Evolutionary conservation across 2,797 vertebrate species (phyloP).

Genomic region (Typhlichthys eigenmanni): DNA sequence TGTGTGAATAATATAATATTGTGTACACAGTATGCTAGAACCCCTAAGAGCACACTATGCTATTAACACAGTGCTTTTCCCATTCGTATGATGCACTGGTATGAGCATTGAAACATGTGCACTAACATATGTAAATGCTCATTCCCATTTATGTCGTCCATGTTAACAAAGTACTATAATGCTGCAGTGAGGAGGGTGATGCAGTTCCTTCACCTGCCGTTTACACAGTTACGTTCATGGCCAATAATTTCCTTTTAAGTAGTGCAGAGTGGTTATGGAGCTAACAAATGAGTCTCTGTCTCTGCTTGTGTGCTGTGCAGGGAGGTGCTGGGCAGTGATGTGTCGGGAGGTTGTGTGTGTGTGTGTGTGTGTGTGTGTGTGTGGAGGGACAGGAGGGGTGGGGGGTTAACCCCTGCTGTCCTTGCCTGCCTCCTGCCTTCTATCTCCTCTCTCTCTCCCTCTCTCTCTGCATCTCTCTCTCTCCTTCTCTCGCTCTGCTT

Average conservation of each 20-base stretch:
- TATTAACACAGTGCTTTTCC: not conserved
- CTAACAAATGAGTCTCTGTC: slow-evolving; percentile 57
- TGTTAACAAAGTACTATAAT: slow-evolving; percentile 32
- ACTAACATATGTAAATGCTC: slow-evolving; percentile 8
- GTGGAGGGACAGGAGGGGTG: slow-evolving; percentile 35
- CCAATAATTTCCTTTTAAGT: slow-evolving; percentile 52
- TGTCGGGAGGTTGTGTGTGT: slow-evolving; percentile 33
- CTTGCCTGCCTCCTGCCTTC: slow-evolving; percentile 77
- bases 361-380: not conserved
- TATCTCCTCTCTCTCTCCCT: slow-evolving; percentile 65
- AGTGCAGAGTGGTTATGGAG: slow-evolving; percentile 45
- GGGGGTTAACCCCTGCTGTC: slow-evolving; percentile 84
- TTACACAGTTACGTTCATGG: slow-evolving; percentile 28
- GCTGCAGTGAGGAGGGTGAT: slow-evolving; percentile 26
- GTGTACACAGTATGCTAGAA: no score
- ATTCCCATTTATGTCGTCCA: slow-evolving; percentile 27
- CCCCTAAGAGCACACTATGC: not conserved
- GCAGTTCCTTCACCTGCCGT: slow-evolving; percentile 24
- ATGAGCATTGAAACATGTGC: not conserved
- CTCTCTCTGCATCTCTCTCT: slow-evolving; percentile 8
- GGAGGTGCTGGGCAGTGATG: slow-evolving; percentile 54
- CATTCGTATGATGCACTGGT: not conserved
- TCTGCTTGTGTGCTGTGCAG: slow-evolving; percentile 27
- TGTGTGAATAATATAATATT: no score
- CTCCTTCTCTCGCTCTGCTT: slow-evolving; percentile 54